Evolutionary conservation across 2,888 invertebrate genomes (phyloP), one percentile per base, ranked within the genome.

Genomic region (Clistopyga incitator): DNA sequence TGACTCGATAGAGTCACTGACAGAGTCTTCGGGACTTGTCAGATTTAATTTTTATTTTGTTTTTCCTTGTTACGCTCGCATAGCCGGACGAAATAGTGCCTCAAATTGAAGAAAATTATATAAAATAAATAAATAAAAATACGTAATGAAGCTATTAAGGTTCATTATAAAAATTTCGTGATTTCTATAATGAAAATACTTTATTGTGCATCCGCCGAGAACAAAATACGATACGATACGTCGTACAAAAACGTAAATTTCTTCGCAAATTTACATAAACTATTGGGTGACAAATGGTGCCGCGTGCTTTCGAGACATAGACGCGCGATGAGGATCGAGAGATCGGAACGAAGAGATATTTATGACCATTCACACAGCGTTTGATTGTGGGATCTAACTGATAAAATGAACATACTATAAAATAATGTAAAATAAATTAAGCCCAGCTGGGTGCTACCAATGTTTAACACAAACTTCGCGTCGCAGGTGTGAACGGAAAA

Each of bases 391-490:
- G 72, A 74, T 71, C n/a, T 56, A 81, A 84, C 20, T 82, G 65
- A 80, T 67, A 79, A 72, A 85, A 64, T 65, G 81, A 87, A 71
- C 78, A 80, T 79, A 83, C 81, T 86, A 87, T 85, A 87, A 87
- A 87, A 84, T 88, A 90, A 89, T 86, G 85, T 87, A 88, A 85
- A 91, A 90, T 90, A 91, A 92, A 90, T 91, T 90, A 91, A 92
- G 89, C 90, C 89, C 87, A 86, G 64, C 64, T 90, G 88, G 88
- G 87, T 87, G 89, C 87, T 88, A 89, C 89, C 88, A 89, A 45
- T 84, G 82, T 88, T 87, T 38, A 18, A 86, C 82, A 82, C 87
- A 87, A 89, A 90, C 86, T 86, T 90, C 4, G 88, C 89, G 87
- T 89, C 89, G 86, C 90, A 87, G 88, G 84, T 89, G 90, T 88